These are phyloP conservation scores for Drosophila melanica DNA, from an alignment of 1,140 invertebrate species.

Conservation along the genomic window DNA sequence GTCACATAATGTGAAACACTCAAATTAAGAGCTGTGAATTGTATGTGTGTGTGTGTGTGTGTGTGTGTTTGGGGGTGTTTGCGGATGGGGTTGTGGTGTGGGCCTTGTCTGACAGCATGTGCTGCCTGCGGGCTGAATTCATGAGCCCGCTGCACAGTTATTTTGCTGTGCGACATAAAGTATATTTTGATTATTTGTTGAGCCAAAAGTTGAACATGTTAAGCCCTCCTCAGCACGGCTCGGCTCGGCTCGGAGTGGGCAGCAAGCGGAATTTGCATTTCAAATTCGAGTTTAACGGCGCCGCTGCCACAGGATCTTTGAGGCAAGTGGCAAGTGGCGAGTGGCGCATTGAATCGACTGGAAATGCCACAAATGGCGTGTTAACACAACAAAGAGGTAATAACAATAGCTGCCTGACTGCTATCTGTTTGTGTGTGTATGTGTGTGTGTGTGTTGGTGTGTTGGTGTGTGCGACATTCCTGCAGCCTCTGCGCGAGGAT, in stretches of 20 bases:
- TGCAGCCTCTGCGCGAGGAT: conserved; percentile 44
- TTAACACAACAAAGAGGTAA: conserved; percentile 82
- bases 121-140: conserved; percentile 41
- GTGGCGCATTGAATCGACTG: conserved; percentile 58
- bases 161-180: conserved; percentile 59
- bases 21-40: conserved; percentile 61
- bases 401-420: conserved; percentile 67
- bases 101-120: conserved; percentile 23
- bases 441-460: conserved; percentile 3
- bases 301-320: conserved; percentile 25
- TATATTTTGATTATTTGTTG: conserved; percentile 77
- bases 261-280: conserved; percentile 66
- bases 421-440: conserved; percentile 30
- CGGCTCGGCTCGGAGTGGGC: background rate
- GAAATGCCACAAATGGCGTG: conserved; percentile 77
- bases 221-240: conserved; percentile 29
- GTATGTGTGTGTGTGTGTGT: conserved; percentile 6
- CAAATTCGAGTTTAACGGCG: conserved; percentile 73
- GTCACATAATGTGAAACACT: conserved; percentile 47
- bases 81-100: background rate
- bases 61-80: conserved; percentile 3
- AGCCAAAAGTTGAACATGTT: conserved; percentile 69
- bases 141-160: conserved; percentile 35
- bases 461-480: conserved; percentile 38
- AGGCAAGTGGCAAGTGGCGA: conserved; percentile 6